These are phyloP conservation scores for Andrena haemorrhoa DNA, from an alignment of 2,888 invertebrate species.

Conservation along the genomic window DNA sequence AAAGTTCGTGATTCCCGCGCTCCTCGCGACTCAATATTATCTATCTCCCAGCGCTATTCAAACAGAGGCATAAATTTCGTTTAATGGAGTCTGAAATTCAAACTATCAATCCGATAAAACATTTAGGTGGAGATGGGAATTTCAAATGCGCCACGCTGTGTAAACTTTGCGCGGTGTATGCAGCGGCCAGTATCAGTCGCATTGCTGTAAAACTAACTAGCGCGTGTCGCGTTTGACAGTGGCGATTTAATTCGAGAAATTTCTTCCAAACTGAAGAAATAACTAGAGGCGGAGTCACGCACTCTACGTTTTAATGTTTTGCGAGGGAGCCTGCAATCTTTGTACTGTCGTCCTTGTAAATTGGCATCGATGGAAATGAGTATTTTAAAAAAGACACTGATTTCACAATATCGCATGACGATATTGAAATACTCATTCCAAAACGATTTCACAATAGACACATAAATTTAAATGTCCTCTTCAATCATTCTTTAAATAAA, in stretches of 20 bases:
- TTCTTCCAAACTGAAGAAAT: background rate
- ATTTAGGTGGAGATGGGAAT: constrained; percentile 19
- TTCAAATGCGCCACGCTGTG: constrained; percentile 9
- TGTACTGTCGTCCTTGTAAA: too few species aligned
- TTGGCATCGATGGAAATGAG: too few species aligned
- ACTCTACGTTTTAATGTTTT: too few species aligned
- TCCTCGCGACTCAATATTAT: constrained; percentile 4
- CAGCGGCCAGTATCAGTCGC: constrained; percentile 4
- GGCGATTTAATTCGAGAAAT: background rate
- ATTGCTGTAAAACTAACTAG: background rate
- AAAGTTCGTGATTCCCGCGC: constrained; percentile 9
- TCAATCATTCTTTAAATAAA: too few species aligned
- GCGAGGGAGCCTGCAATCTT: too few species aligned
- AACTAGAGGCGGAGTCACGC: too few species aligned
- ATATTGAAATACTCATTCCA: too few species aligned
- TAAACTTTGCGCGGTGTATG: constrained; percentile 13
- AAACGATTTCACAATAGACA: too few species aligned
- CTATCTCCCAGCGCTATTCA: constrained; percentile 8
- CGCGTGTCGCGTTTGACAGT: background rate
- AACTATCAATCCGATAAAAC: constrained; percentile 13
- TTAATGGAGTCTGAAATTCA: constrained; percentile 12
- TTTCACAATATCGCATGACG: too few species aligned
- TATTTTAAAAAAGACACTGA: too few species aligned
- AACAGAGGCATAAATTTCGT: constrained; percentile 26
- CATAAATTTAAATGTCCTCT: too few species aligned